These are phyloP conservation scores for Perognathus longimembris DNA, from an alignment of 2,113 vertebrate species.

Conservation along the genomic window DNA sequence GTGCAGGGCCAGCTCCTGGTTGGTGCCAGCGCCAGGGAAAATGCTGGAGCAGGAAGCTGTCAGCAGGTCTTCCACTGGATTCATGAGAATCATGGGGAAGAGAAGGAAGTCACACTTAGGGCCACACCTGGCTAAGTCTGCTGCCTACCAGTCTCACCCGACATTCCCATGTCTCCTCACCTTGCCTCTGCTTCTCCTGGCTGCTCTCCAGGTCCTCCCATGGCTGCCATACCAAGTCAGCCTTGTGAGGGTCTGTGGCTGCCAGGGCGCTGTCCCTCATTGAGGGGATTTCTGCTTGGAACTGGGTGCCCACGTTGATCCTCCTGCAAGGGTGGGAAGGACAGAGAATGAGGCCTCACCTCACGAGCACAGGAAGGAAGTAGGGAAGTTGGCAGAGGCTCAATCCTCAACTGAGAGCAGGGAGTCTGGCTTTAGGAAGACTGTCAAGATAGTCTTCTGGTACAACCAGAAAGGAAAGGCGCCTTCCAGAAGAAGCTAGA, in stretches of 20 bases:
- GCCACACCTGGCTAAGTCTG: no score
- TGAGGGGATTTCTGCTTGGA: conserved; percentile 96
- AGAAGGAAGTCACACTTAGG: background rate
- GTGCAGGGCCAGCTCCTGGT: conserved; percentile 96
- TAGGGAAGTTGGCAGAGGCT: background rate
- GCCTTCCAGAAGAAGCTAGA: background rate
- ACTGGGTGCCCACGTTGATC: conserved; percentile 96
- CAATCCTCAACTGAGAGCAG: background rate
- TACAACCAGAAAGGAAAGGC: background rate
- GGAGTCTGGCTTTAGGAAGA: background rate
- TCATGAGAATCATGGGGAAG: background rate
- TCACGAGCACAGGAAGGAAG: background rate
- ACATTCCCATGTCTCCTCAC: conserved; percentile 80
- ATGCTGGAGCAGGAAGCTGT: conserved; percentile 97
- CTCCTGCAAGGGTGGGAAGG: conserved; percentile 85
- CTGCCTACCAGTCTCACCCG: background rate
- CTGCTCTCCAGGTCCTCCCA: conserved; percentile 88
- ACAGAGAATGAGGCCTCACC: background rate
- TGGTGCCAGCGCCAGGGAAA: conserved; percentile 95
- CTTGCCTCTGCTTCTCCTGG: conserved; percentile 88
- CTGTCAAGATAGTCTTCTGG: background rate
- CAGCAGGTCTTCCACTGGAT: conserved; percentile 94
- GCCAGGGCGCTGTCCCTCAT: conserved; percentile 90
- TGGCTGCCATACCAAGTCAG: conserved; percentile 94
- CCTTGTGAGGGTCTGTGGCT: conserved; percentile 91